Conservation (phyloP, 2,113 vertebrate species). For the Datnioides undecimradiatus region DNA sequence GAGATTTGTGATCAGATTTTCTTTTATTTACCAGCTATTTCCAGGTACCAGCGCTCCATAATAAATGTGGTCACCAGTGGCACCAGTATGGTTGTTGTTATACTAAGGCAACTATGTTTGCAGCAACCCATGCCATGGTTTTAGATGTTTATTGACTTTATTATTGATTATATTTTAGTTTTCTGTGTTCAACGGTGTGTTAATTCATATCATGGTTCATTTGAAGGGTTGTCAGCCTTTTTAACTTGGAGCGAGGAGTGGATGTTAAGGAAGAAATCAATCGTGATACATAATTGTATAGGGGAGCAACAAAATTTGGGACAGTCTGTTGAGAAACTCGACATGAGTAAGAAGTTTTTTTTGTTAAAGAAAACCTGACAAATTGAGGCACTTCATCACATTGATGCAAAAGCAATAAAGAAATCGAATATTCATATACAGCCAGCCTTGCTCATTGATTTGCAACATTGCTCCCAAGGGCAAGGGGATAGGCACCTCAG, state of each 20-base stretch:
- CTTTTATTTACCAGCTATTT: conserved; percentile 32
- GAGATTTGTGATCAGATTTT: conserved; percentile 32
- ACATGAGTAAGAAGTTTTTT: neutral
- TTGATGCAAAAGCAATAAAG: neutral
- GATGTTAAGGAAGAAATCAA: too few species aligned
- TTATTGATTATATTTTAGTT: neutral
- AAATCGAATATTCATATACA: neutral
- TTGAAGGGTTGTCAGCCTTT: neutral
- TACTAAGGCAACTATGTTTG: neutral
- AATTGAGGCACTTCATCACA: neutral
- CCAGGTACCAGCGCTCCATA: neutral
- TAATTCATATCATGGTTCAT: too few species aligned
- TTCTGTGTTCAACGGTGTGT: neutral
- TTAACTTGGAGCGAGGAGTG: too few species aligned
- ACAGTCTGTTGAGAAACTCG: neutral
- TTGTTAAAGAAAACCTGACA: neutral
- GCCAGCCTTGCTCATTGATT: neutral
- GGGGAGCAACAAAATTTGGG: too few species aligned
- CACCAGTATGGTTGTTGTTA: neutral
- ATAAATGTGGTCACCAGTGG: neutral
- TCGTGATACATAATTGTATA: too few species aligned
- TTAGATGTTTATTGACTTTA: neutral
- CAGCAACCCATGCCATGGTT: neutral
- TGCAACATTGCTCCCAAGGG: neutral
- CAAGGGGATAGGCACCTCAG: neutral